phyloP scores from a whole-genome alignment of 2,888 invertebrate genomes.

The Mechanitis mazaeus region DNA sequence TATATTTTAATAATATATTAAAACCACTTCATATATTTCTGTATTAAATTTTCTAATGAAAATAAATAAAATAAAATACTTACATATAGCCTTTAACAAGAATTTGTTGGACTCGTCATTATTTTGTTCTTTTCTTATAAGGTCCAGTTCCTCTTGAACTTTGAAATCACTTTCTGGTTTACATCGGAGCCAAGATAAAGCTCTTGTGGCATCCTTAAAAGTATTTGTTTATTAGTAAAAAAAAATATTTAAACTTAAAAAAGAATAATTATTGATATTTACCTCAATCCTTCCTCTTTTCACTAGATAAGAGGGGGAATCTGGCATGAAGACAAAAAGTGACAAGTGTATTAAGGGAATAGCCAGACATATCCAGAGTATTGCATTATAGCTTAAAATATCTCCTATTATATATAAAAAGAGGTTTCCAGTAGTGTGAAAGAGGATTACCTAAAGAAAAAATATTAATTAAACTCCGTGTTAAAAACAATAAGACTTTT shows the following conservation, averaged over 20 bases:
- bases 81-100: slow-evolving; percentile 55
- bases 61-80: slow-evolving; percentile 30
- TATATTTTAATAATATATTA: not conserved
- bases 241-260: no score
- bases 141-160: slow-evolving; percentile 47
- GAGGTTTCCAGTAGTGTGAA: slow-evolving; percentile 69
- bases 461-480: not conserved
- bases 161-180: slow-evolving; percentile 41
- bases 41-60: no score
- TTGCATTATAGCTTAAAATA: slow-evolving; percentile 58
- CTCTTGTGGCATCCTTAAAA: slow-evolving; percentile 50
- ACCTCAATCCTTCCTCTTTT: slow-evolving; percentile 59
- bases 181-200: slow-evolving; percentile 62
- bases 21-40: no score
- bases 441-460: slow-evolving; percentile 49
- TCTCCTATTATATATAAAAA: slow-evolving; percentile 71
- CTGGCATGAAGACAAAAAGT: slow-evolving; percentile 73
- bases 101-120: slow-evolving; percentile 53
- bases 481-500: not conserved
- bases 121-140: slow-evolving; percentile 50
- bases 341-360: slow-evolving; percentile 65
- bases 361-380: slow-evolving; percentile 69
- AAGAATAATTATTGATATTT: slow-evolving; percentile 27
- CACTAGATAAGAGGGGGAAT: slow-evolving; percentile 76
- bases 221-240: no score